Evolutionary conservation across 2,888 invertebrate genomes (phyloP), one percentile per base, ranked within the genome.

Genomic region (Campoplex capitator): DNA sequence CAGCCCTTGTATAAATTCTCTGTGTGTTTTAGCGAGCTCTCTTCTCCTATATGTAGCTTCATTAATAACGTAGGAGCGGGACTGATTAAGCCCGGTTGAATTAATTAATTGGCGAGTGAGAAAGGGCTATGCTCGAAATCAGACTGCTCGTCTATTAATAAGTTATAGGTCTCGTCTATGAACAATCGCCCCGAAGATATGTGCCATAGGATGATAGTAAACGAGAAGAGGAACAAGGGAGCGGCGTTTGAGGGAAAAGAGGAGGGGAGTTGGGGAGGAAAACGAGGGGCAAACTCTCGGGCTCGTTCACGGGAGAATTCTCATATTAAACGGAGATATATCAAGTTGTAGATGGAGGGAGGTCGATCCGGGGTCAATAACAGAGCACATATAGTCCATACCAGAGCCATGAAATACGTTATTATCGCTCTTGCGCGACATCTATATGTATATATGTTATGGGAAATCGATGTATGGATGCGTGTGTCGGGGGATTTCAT

Each of bases 351-450:
- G 67, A 68, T 58, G 38, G 76, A 62, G 68, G 28, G 56, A 45
- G 42, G 75, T 54, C n/a, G 74, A 62, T 35, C 70, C 81, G 32
- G 87, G 87, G 77, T 86, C 84, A 79, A 74, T 79, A 84, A 84
- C 84, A 62, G 84, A 83, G 73, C 78, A 68, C 75, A 54, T 83
- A 85, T 82, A 88, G 79, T 78, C 67, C 70, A 80, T 70, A 82
- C 42, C 67, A 71, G 74, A 68, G 77, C 82, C 82, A 85, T 88
- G 87, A 89, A 89, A 89, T 87, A 86, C 86, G 89, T 89, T 88
- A 89, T 88, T 89, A 89, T 88, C 88, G 83, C 62, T 87, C 70
- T 62, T 68, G 68, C 45, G 48, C 23, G 23, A 23, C 23, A 23
- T 23, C 23, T 23, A 73, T 67, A 51, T 56, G 51, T 56, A 45